phyloP scores from a whole-genome alignment of 2,113 vertebrate species.

The Gymnobelideus leadbeateri region DNA sequence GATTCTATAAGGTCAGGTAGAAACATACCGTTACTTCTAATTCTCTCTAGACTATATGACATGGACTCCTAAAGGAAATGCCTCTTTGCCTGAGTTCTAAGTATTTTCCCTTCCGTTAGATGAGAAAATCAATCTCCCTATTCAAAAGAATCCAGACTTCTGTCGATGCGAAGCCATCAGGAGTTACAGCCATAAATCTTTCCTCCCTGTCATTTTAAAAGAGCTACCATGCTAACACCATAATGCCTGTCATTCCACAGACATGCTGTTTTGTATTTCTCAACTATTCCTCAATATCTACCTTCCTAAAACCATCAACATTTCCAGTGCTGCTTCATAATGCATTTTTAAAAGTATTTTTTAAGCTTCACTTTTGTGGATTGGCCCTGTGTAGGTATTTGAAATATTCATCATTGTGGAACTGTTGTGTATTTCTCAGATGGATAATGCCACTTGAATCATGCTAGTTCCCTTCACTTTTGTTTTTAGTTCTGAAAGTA shows the following conservation, averaged over 20 bases:
- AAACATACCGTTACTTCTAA: neutral
- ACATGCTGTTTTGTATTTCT: neutral
- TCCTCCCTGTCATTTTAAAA: neutral
- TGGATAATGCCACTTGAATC: neutral
- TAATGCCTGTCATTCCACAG: neutral
- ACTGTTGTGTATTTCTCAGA: neutral
- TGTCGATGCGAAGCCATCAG: neutral
- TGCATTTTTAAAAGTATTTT: neutral
- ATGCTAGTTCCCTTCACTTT: neutral
- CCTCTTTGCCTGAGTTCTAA: neutral
- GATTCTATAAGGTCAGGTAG: neutral
- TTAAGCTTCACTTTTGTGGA: neutral
- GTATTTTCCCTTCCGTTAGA: neutral
- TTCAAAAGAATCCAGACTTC: neutral
- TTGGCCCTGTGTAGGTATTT: neutral
- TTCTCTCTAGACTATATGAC: neutral
- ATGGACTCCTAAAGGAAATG: neutral
- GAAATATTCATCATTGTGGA: slow-evolving; percentile 5
- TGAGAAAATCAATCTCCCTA: slow-evolving; percentile 7
- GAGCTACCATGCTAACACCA: neutral
- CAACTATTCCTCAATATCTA: neutral
- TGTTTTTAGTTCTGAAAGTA: neutral
- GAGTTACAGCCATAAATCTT: neutral
- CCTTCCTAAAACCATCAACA: slow-evolving; percentile 5
- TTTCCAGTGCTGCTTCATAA: slow-evolving; percentile 4